phyloP scores from a whole-genome alignment of 2,113 vertebrate genomes.

The Ifrita kowaldi region DNA sequence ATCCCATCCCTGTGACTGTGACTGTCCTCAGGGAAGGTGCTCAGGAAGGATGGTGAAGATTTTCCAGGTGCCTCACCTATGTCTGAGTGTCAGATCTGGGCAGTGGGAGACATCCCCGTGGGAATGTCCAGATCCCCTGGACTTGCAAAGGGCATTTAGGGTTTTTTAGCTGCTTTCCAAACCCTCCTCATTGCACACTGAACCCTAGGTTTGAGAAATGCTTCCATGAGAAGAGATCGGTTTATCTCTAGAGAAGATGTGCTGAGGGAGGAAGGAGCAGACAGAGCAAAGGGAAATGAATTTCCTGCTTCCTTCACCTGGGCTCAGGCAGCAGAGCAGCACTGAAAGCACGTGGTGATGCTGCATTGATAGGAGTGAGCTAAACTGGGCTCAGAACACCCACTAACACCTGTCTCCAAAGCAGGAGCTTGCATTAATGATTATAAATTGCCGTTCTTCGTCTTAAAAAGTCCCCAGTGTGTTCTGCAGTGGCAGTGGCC shows the following conservation, averaged over 20 bases:
- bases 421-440: not conserved
- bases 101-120: not conserved
- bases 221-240: not conserved
- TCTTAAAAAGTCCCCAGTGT: not conserved
- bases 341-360: not conserved
- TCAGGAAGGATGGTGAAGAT: not conserved
- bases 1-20: not conserved
- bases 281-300: not conserved
- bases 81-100: not conserved
- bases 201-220: not conserved
- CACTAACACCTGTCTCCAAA: not conserved
- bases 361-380: not conserved
- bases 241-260: not conserved
- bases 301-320: not conserved
- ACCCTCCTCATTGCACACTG: not conserved
- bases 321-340: not conserved
- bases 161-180: not conserved
- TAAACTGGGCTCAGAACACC: not conserved
- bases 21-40: not conserved
- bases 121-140: not conserved
- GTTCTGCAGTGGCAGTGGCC: not conserved
- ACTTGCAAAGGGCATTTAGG: not conserved
- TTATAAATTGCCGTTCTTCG: not conserved
- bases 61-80: not conserved
- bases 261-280: not conserved